Evolutionary conservation across 2,888 invertebrate genomes (phyloP).

Genomic region (Gasteruption jaculator): DNA sequence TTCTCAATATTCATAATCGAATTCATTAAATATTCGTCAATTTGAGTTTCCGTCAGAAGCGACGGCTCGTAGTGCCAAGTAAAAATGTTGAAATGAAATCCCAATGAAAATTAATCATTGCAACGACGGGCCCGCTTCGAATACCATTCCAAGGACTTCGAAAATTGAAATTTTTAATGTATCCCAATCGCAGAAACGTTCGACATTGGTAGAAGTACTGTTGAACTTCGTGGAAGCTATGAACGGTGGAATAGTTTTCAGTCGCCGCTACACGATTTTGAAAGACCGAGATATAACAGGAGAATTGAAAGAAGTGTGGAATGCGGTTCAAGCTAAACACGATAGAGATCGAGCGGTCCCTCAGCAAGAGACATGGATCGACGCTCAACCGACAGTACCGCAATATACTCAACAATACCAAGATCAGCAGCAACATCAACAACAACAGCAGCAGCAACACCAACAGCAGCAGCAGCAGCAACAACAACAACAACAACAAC

Average conservation of each 20-base stretch:
- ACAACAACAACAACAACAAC: slow-evolving; percentile 15
- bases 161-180: no score
- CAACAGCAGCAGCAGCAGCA: slow-evolving; percentile 16
- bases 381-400: slow-evolving; percentile 38
- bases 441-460: slow-evolving; percentile 14
- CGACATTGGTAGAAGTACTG: slow-evolving; percentile 64
- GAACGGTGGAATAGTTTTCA: slow-evolving; percentile 63
- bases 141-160: no score
- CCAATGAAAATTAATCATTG: no score
- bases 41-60: no score
- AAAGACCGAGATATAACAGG: slow-evolving; percentile 68
- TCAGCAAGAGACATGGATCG: slow-evolving; percentile 43
- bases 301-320: slow-evolving; percentile 71
- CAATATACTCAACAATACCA: slow-evolving; percentile 36
- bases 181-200: slow-evolving; percentile 56
- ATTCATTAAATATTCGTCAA: no score
- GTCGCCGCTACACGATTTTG: slow-evolving; percentile 57
- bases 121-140: no score
- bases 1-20: no score
- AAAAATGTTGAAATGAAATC: no score
- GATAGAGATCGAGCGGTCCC: slow-evolving; percentile 55
- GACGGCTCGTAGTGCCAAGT: no score
- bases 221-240: slow-evolving; percentile 71
- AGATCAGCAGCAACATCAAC: slow-evolving; percentile 25
- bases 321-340: slow-evolving; percentile 62